Evolutionary conservation across 2,113 vertebrate genomes (phyloP).

Genomic region (Lasiurus cinereus): DNA sequence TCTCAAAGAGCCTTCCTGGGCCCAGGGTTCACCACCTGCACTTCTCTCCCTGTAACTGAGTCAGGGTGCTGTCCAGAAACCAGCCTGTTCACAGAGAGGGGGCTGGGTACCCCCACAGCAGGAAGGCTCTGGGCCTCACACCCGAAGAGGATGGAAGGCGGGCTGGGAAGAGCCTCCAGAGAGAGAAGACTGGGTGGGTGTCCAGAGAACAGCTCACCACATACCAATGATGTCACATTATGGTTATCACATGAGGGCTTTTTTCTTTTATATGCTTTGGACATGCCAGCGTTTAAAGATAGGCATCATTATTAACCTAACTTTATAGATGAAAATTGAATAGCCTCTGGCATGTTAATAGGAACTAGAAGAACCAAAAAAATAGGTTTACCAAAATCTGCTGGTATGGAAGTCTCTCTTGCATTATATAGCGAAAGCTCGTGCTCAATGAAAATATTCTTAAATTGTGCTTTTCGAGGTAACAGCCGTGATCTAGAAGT

Average conservation of each 20-base stretch:
- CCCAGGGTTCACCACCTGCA: background rate
- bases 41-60: background rate
- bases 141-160: background rate
- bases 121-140: background rate
- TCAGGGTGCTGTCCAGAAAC: background rate
- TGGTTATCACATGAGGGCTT: background rate
- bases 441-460: background rate
- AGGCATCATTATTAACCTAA: background rate
- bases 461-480: background rate
- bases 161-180: background rate
- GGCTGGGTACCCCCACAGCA: background rate
- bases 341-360: background rate
- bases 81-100: background rate
- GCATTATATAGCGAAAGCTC: background rate
- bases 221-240: accelerated
- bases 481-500: background rate
- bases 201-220: background rate
- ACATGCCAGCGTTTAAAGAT: background rate
- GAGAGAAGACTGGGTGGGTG: background rate
- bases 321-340: background rate
- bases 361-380: slow-evolving; percentile 42
- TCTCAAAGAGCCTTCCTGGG: background rate
- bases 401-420: background rate
- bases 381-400: background rate
- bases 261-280: background rate